Base-by-base conservation (phyloP, 2,113 vertebrate genomes). In the Trogon melanurus region DNA sequence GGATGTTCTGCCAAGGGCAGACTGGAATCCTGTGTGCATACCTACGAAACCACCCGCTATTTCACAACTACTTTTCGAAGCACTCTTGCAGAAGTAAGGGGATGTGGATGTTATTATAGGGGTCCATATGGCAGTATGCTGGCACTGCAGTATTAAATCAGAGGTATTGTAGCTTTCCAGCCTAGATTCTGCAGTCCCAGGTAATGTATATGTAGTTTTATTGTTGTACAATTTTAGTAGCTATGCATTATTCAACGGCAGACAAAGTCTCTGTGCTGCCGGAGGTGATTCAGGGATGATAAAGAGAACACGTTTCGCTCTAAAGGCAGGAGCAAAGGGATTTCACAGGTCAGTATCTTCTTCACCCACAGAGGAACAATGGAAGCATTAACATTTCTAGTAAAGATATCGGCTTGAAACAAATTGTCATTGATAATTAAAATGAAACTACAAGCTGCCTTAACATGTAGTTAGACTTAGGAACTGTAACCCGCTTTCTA, bases 1-100 rank as follows among this genome's bases (percentile, higher is more conserved):
- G 83, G 85, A 87, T 96, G 71, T 78, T 95, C 88, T 94, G 91
- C 94, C 94, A 95, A 94, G 89, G 93, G 88, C 90, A 96, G 91
- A 29, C 89, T 89, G 61, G 62, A 70, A 86, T 75, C 84, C 88
- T 93, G 8, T 57, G 61, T 65, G 65, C 71, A 69, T 88, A 93
- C 89, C 88, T 69, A 53, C 2, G 1, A 88, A 95, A 72, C 69
- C 50, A 5, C 78, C 94, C 94, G 95, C 91, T 93, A 91, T 84
- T 85, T 86, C 90, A 85, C 90, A 76, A 44, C 60, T 74, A 16
- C 92, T 95, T 85, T 83, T 87, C 32, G 45, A 78, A 79, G 91
- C 80, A 80, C 89, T 88, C 89, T 90, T 17, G 85, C 95, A 74
- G 80, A 89, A 84, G 79, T 76, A 82, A 85, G 91, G 80, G 74